Evolutionary conservation across 2,888 invertebrate genomes (phyloP).

Genomic region (Drosophila sordidula): DNA sequence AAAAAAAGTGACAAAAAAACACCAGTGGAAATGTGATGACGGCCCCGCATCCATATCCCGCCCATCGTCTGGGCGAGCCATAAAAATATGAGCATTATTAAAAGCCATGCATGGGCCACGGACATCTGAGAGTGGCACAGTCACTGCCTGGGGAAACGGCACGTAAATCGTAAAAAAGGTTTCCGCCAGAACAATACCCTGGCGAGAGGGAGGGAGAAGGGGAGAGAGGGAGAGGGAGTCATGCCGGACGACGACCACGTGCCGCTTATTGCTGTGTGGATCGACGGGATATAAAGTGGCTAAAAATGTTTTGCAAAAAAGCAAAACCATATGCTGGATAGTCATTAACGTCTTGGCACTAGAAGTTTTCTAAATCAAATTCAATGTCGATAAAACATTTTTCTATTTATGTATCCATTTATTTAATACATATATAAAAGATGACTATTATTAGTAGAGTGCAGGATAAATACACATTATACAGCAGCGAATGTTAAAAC

Average conservation of each 20-base stretch:
- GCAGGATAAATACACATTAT: too few relatives aligned
- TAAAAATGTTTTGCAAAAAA: constrained; percentile 11
- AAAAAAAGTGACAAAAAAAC: constrained; percentile 35
- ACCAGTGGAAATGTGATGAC: constrained; percentile 72
- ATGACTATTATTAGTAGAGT: too few relatives aligned
- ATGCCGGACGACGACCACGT: constrained; percentile 38
- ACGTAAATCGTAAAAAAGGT: constrained; percentile 79
- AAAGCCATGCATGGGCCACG: constrained; percentile 66
- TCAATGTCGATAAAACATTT: background rate
- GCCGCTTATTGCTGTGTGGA: constrained; percentile 19
- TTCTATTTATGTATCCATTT: too few relatives aligned
- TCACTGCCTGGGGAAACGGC: constrained; percentile 66
- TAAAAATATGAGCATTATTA: constrained; percentile 79
- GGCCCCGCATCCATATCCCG: constrained; percentile 28
- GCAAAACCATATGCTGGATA: constrained; percentile 1
- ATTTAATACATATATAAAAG: too few relatives aligned
- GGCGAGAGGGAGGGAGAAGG: background rate
- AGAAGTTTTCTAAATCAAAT: constrained; percentile 14
- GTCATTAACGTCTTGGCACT: constrained; percentile 43
- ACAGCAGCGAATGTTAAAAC: too few relatives aligned
- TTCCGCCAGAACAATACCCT: constrained; percentile 49
- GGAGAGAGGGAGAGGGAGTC: background rate
- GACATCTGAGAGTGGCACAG: constrained; percentile 38
- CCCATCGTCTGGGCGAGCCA: constrained; percentile 54
- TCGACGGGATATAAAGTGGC: constrained; percentile 24